These are phyloP conservation scores for Agrochola macilenta DNA, from an alignment of 2,888 invertebrate genomes.

Conservation along the genomic window DNA sequence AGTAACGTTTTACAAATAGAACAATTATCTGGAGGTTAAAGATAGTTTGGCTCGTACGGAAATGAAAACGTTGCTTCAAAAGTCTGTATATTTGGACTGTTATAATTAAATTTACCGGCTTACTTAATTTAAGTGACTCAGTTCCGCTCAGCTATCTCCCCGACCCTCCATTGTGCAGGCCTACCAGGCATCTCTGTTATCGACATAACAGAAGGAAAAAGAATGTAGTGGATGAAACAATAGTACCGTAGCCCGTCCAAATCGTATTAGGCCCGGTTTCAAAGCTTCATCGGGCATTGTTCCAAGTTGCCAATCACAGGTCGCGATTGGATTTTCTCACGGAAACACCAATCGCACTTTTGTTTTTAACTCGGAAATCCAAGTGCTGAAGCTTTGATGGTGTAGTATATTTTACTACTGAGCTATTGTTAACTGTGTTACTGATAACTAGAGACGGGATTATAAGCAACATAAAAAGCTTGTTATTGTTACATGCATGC, in stretches of 20 bases:
- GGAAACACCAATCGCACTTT: slow-evolving; percentile 25
- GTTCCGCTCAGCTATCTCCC: not conserved
- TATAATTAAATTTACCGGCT: too few species aligned
- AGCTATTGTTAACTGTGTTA: too few species aligned
- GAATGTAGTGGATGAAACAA: not conserved
- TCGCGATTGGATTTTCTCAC: slow-evolving; percentile 41
- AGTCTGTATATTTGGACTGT: not conserved
- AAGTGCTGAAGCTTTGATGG: not conserved
- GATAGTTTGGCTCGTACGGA: not conserved
- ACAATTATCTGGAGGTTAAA: not conserved
- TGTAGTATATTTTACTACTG: not conserved
- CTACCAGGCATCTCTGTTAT: not conserved
- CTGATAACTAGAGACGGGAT: too few species aligned
- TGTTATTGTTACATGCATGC: too few species aligned
- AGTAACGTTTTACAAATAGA: not conserved
- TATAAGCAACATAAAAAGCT: too few species aligned
- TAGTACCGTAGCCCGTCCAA: not conserved
- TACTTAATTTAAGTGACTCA: not conserved
- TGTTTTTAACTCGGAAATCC: slow-evolving; percentile 6
- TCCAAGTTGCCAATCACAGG: slow-evolving; percentile 38
- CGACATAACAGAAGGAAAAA: not conserved
- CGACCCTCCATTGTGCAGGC: not conserved
- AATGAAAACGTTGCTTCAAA: not conserved
- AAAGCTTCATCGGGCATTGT: slow-evolving; percentile 21
- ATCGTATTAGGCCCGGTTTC: slow-evolving; percentile 29